Evolutionary conservation across 2,888 invertebrate genomes (phyloP), one percentile per base, ranked within the genome.

Genomic region (Odontocolon sp.): DNA sequence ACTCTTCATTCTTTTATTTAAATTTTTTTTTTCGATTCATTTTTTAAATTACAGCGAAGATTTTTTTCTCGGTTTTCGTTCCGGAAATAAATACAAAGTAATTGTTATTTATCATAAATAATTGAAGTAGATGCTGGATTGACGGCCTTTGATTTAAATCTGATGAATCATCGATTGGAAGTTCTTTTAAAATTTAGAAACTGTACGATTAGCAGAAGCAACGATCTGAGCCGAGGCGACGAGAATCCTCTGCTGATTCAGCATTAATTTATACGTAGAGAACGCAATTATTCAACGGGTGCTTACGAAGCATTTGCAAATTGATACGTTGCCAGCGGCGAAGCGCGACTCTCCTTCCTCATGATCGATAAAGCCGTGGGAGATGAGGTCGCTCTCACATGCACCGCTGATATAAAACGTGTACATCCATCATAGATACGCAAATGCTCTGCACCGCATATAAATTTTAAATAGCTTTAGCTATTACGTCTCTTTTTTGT

Each of bases 271-370:
- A 31, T 31, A 45, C 9, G 23, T 1, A 18, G 42, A 61, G 28
- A 31, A 42, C 42, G 61, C 61, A 61, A 45, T 61, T 42, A 61
- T 6, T 28, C 42, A 21, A 33, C 45, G 28, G 8, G n/a, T 18
- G 61, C 61, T 45, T 61, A 21, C 38, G 56, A 56, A 38, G 38
- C 61, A 45, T 61, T 61, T 61, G 31, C 61, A 45, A 61, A 61
- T 33, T 47, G 18, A 45, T 40, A 45, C 31, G 31, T 45, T 61
- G 45, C n/a, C 14, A 52, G 52, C 52, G 11, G 11, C 38, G 11
- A 28, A 31, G 31, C 18, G 11, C 28, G 45, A 16, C 14, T 31
- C 21, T 61, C 11, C 61, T 61, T 18, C n/a, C 23, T 33, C 8
- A 14, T 8, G 33, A 63, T 47, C 63, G 31, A 63, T 23, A 28